These are phyloP conservation scores for Phengaris arion DNA, from an alignment of 2,888 invertebrate species.

Conservation along the genomic window DNA sequence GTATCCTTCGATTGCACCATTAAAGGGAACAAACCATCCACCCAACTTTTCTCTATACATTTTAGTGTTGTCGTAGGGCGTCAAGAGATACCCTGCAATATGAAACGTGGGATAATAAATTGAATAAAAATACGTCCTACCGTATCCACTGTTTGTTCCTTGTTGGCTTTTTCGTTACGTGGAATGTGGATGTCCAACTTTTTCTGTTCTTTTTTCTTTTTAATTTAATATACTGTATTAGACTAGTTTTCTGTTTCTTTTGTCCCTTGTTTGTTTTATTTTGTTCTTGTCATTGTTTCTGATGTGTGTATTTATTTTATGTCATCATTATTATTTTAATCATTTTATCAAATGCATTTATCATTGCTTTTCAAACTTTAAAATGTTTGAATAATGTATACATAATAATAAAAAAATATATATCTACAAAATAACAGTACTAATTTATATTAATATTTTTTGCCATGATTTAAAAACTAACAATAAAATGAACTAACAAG, in stretches of 20 bases:
- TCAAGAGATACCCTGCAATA: constrained; percentile 35
- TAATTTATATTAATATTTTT: constrained; percentile 26
- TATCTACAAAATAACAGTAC: neutral
- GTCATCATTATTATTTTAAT: constrained; percentile 27
- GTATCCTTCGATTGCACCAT: too few species aligned
- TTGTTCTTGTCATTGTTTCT: constrained; percentile 27
- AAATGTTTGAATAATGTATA: constrained; percentile 17
- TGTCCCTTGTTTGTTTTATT: constrained; percentile 24
- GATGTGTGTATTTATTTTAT: constrained; percentile 31
- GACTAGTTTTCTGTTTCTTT: constrained; percentile 36
- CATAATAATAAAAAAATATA: neutral
- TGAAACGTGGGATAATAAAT: constrained; percentile 14
- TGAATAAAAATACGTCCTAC: constrained; percentile 32
- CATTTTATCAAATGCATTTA: constrained; percentile 36
- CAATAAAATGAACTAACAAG: constrained; percentile 35
- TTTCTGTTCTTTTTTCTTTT: constrained; percentile 32
- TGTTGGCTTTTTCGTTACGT: constrained; percentile 38
- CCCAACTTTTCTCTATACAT: too few species aligned
- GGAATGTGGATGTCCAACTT: constrained; percentile 37
- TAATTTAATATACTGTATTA: constrained; percentile 42
- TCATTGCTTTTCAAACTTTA: constrained; percentile 29
- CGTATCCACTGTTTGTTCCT: constrained; percentile 44
- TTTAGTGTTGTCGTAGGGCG: neutral
- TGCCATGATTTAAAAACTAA: constrained; percentile 27
- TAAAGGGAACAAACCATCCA: too few species aligned